Base-by-base conservation (phyloP, 2,797 vertebrate species). In the Pipistrellus pipistrellus region DNA sequence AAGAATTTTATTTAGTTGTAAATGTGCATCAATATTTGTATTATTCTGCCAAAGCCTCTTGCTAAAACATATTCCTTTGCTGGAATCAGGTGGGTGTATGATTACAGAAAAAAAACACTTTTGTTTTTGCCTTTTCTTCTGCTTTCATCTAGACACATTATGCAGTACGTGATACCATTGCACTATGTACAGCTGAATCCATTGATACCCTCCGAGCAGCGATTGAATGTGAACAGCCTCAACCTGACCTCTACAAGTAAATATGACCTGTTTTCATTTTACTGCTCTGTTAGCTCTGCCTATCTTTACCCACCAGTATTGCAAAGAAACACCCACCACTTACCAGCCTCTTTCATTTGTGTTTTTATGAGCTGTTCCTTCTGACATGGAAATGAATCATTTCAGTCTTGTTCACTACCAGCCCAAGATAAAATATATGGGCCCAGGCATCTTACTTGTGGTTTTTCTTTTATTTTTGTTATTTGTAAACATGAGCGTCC, bases 221-320 rank as follows among this genome's bases (percentile, higher is more conserved):
- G 8, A 99, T 99, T 2, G 99, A 99, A 98, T 99, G 99, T 90
- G 99, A 99, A 94, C 99, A 99, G 97, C 99, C 99, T 0, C 99
- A 99, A 95, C 99, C 99, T 59, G 99, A 99, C 98, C 99, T 99
- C 98, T 99, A 99, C 98, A 99, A 99, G 99, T 99, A 99, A 96
- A 99, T 90, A 72, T 83, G 76, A 48, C 82, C n/a, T 69, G 59
- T 48, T 55, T 8, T 77, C 51, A 41, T 66, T 73, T 69, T 62
- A 23, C 12, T 76, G 23, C 80, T 41, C 18, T 69, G 4, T 80
- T 62, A 3, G n/a, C 78, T 94, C 59, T 90, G 2, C 57, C 69
- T 32, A n/a, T 35, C 12, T 93, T 93, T 72, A 21, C 84, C 84
- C 85, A 68, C 51, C 41, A 64, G 53, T 85, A 32, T 73, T 89